Percentiles rank a stretch among this genome's conserved stretches.
These are phyloP conservation scores for Eurystomus glaucurus DNA, from an alignment of 2,797 vertebrate genomes.

Conservation along the genomic window DNA sequence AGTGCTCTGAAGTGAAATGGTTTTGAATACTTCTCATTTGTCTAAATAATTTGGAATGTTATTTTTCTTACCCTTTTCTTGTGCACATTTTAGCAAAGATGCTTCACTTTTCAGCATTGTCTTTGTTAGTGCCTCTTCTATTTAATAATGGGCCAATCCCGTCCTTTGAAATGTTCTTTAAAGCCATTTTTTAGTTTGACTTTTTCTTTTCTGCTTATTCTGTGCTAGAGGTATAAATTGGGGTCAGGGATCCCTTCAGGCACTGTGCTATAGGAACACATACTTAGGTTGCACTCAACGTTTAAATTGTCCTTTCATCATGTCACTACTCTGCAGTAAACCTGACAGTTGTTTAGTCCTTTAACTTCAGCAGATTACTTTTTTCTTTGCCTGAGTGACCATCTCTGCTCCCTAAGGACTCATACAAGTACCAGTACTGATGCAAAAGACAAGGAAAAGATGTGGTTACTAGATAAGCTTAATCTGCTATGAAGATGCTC, in stretches of 20 bases:
- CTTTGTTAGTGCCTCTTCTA: not conserved
- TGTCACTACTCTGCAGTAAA: not conserved
- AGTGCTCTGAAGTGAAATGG: not conserved
- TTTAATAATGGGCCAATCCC: not conserved
- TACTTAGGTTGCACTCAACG: rapidly evolving
- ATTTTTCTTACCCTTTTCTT: not conserved
- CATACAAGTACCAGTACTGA: not conserved
- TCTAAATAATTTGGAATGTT: not conserved
- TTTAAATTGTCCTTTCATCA: not conserved
- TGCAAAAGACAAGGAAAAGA: not conserved
- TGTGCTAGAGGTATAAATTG: not conserved
- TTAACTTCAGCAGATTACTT: not conserved
- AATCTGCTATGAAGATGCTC: not conserved
- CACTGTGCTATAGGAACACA: not conserved
- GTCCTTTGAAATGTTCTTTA: not conserved
- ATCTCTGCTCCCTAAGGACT: not conserved
- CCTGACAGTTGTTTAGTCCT: not conserved
- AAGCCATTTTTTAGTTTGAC: not conserved
- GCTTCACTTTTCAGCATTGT: not conserved
- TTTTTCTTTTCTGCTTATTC: not conserved
- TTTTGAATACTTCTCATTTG: not conserved
- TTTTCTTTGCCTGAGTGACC: not conserved
- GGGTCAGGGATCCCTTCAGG: not conserved
- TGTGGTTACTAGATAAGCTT: not conserved
- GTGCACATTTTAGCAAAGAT: not conserved